A percentile compares a stretch with the other conserved stretches of the same genome.
Evolutionary conservation across 1,140 invertebrate species (phyloP).

Genomic region (Temnothorax longispinosus): DNA sequence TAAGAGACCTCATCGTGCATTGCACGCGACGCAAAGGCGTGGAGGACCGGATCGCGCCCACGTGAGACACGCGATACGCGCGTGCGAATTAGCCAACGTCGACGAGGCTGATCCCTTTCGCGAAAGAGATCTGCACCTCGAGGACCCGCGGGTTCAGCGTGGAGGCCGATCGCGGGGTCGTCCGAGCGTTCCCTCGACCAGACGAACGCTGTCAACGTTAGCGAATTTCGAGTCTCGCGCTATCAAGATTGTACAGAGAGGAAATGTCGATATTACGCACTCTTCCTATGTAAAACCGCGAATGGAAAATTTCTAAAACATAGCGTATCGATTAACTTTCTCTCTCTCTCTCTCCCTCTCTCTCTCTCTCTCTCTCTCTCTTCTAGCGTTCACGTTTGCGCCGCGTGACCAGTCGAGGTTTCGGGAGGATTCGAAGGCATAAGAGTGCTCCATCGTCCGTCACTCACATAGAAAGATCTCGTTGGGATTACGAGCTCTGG

Average conservation of each 20-base stretch:
- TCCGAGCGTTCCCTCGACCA: no score
- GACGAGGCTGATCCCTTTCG: neutral
- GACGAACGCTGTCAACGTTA: neutral
- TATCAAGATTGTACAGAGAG: no score
- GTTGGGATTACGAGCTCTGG: neutral
- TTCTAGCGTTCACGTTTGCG: neutral
- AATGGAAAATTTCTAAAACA: conserved; percentile 30
- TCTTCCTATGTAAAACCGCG: neutral
- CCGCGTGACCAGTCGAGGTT: conserved; percentile 21
- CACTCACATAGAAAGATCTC: neutral
- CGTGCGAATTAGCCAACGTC: neutral
- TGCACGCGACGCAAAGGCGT: conserved; percentile 19
- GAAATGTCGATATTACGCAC: neutral
- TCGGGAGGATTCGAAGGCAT: neutral
- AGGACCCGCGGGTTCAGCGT: neutral
- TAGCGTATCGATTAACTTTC: conserved; percentile 21
- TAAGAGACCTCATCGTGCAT: neutral
- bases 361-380: neutral
- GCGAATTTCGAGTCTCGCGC: neutral
- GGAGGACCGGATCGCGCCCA: conserved; percentile 14
- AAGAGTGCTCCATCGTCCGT: neutral
- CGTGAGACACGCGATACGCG: conserved; percentile 36
- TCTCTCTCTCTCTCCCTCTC: neutral
- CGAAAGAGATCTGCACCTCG: neutral
- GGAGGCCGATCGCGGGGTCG: no score